Conservation (phyloP, 2,113 vertebrate genomes). For the Myodes glareolus region DNA sequence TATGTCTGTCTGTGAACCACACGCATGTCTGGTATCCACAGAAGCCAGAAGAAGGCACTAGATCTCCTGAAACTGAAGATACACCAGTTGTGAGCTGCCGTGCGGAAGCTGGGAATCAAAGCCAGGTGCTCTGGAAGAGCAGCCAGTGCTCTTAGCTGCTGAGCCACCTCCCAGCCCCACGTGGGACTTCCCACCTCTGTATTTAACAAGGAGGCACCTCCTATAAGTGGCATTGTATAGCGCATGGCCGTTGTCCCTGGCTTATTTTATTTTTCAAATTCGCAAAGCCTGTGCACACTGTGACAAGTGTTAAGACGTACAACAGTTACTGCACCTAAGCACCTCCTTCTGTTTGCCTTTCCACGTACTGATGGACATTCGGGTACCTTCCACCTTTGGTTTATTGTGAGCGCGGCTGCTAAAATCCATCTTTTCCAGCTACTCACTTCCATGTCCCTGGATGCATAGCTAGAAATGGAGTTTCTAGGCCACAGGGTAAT, state of each 20-base stretch:
- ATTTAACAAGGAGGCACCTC: not conserved
- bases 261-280: not conserved
- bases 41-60: not conserved
- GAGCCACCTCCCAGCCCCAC: not conserved
- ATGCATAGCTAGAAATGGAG: not conserved
- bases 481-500: not conserved
- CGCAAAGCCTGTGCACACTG: not conserved
- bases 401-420: not conserved
- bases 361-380: not conserved
- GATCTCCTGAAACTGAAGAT: not conserved
- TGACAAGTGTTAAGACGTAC: not conserved
- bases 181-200: not conserved
- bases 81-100: not conserved
- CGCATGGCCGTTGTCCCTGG: not conserved
- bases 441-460: not conserved
- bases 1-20: not conserved
- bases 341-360: not conserved
- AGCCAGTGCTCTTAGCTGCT: not conserved
- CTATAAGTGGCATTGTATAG: not conserved
- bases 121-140: not conserved
- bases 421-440: not conserved
- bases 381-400: not conserved
- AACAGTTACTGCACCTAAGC: not conserved
- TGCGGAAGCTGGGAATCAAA: not conserved
- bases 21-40: not conserved